Evolutionary conservation across 2,888 invertebrate species (phyloP).

Genomic region (Zootermopsis nevadensis): DNA sequence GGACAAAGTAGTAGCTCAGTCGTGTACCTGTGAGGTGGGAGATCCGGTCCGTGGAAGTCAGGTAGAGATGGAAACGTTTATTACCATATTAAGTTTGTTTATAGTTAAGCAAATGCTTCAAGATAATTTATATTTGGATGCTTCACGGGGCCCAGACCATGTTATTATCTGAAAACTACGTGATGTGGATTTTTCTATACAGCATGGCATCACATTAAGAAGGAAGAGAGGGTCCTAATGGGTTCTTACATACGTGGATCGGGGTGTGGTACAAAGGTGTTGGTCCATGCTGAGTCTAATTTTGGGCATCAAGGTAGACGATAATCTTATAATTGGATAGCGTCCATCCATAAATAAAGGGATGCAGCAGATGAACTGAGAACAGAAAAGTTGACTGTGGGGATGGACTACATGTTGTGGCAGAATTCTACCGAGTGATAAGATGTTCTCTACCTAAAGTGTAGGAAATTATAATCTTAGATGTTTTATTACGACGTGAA

Average conservation of each 20-base stretch:
- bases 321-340: slow-evolving; percentile 33
- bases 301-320: slow-evolving; percentile 20
- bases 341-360: slow-evolving; percentile 24
- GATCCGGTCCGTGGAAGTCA: not conserved
- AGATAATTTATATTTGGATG: slow-evolving; percentile 29
- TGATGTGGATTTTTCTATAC: not conserved
- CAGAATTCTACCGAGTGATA: too few species aligned
- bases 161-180: slow-evolving; percentile 24
- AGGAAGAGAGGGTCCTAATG: not conserved
- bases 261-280: slow-evolving; percentile 35
- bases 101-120: slow-evolving; percentile 19
- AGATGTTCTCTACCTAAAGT: too few species aligned
- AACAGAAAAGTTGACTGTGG: not conserved
- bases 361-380: not conserved
- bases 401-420: too few species aligned
- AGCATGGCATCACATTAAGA: not conserved
- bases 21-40: not conserved
- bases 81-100: slow-evolving; percentile 41
- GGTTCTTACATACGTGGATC: slow-evolving; percentile 10
- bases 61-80: slow-evolving; percentile 17
- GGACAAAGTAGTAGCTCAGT: not conserved
- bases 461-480: too few species aligned
- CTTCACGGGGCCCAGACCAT: not conserved
- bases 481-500: too few species aligned
- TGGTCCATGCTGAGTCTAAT: slow-evolving; percentile 15